These are phyloP conservation scores for Phoenicopterus ruber DNA, from an alignment of 2,113 vertebrate species.

Conservation along the genomic window DNA sequence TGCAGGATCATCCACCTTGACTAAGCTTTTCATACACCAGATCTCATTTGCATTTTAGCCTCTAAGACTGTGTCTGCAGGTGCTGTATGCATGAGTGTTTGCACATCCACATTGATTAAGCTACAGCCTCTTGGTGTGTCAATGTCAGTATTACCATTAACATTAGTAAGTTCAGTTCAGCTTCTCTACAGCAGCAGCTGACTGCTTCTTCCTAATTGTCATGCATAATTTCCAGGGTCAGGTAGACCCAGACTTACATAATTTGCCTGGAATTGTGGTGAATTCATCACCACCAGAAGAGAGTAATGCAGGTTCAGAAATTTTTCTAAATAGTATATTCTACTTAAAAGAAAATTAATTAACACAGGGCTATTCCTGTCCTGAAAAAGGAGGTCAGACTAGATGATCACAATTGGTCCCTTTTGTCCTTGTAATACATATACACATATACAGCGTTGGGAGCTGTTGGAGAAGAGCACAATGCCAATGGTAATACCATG, in stretches of 20 bases:
- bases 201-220: neutral
- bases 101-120: neutral
- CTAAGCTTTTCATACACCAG: neutral
- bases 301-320: neutral
- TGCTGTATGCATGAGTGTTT: neutral
- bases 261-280: slow-evolving; percentile 34
- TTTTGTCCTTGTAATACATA: slow-evolving; percentile 68
- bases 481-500: neutral
- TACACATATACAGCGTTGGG: neutral
- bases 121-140: neutral
- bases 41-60: neutral
- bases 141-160: neutral
- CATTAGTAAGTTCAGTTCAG: neutral
- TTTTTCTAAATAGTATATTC: slow-evolving; percentile 59
- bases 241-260: slow-evolving; percentile 27
- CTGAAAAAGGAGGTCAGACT: slow-evolving; percentile 56
- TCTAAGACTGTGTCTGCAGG: neutral
- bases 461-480: neutral
- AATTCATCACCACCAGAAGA: slow-evolving; percentile 17
- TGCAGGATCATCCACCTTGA: neutral
- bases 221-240: neutral
- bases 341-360: slow-evolving; percentile 66
- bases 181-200: neutral
- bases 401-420: slow-evolving; percentile 41
- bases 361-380: slow-evolving; percentile 56